Evolutionary conservation across 2,888 invertebrate genomes (phyloP), one percentile per base, ranked within the genome.

Genomic region (Rhaphigaster nebulosa): DNA sequence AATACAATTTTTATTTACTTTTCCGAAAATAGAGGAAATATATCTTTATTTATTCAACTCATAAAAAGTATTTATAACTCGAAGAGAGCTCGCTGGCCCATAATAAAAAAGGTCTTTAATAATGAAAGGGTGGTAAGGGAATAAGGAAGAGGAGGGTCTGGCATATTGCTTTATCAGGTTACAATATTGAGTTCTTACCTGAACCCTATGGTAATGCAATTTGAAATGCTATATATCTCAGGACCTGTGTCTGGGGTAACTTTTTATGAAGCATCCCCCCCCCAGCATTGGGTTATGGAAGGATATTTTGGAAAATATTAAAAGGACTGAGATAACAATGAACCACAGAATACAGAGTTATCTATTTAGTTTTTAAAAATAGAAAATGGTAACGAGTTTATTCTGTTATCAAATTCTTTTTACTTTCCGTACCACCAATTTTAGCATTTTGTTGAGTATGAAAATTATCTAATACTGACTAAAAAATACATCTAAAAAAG

Each of bases 161-260:
- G 70, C 12, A 76, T 76, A 38, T 76, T 76, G 70, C 70, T 76
- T 76, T 76, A 76, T 76, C 70, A 76, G 70, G 70, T 76, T 76
- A 76, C 70, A 38, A 76, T 76, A 76, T 76, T 76, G 70, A 76
- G 70, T 38, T 76, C 70, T 76, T 76, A 76, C 70, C 70, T 76
- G 8, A 76, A 76, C 70, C 20, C 70, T 0, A 0, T 2, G 34
- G 8, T 76, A 76, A 76, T 38, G 38, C 34, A 76, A 76, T 76
- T 76, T 76, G 70, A 38, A 76, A 76, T 76, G 70, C 38, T 38
- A 38, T 76, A 76, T 76, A 76, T 76, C 70, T 15, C 18, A 0
- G 23, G 34, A 6, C 6, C 70, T 76, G 29, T 76, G 1, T 38
- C 38, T 20, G 34, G 15, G 29, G 20, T 3, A 65, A 65, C 20